phyloP scores from a whole-genome alignment of 2,888 invertebrate species.

The Dascillus cervinus region DNA sequence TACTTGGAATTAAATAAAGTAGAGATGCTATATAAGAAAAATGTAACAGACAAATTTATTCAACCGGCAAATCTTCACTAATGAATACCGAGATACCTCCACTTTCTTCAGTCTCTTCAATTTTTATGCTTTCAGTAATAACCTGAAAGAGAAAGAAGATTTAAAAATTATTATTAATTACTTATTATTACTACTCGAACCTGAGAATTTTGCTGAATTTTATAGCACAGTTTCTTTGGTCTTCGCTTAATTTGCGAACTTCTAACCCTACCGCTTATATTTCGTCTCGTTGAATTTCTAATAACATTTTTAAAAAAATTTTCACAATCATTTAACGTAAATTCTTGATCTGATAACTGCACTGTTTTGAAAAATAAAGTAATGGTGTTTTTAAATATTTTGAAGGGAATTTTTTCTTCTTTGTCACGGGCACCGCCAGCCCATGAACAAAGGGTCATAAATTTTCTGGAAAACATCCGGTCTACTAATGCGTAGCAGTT shows the following conservation, averaged over 20 bases:
- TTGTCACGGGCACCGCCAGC: constrained; percentile 5
- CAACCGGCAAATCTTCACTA: too few relatives aligned
- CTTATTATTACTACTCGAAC: too few relatives aligned
- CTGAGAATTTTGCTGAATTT: not conserved
- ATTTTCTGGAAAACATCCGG: constrained; percentile 4
- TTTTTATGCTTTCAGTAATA: too few relatives aligned
- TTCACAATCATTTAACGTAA: constrained; percentile 9
- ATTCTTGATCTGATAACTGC: constrained; percentile 4
- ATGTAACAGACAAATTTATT: too few relatives aligned
- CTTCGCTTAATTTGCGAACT: constrained; percentile 4
- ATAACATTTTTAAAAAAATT: constrained; percentile 11
- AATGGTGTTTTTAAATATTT: constrained; percentile 8
- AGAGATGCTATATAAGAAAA: too few relatives aligned
- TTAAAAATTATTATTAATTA: too few relatives aligned
- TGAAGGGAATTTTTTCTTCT: constrained; percentile 8
- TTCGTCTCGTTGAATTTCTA: constrained; percentile 8
- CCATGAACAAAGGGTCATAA: constrained; percentile 6
- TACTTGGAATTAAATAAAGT: too few relatives aligned
- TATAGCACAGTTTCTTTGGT: constrained; percentile 1
- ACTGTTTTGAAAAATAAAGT: constrained; percentile 8
- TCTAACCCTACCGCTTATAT: not conserved
- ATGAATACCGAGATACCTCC: too few relatives aligned
- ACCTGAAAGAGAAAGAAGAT: too few relatives aligned
- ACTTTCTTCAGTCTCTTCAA: too few relatives aligned
- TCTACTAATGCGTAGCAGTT: constrained; percentile 5